These are phyloP conservation scores for Sthenelais limicola DNA, from an alignment of 2,888 invertebrate genomes.

Conservation along the genomic window DNA sequence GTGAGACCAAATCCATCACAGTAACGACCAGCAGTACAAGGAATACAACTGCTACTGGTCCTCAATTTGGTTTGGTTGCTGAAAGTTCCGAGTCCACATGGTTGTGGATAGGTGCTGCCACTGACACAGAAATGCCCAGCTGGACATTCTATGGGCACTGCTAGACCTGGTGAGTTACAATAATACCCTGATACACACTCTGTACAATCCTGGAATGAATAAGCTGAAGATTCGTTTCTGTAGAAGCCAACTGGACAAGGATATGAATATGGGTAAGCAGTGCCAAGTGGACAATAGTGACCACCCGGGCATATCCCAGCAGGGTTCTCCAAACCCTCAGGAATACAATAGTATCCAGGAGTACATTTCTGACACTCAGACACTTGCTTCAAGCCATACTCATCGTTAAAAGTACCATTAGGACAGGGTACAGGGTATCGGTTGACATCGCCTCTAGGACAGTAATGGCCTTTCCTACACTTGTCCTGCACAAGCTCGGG, in stretches of 20 bases:
- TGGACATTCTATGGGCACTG: slow-evolving; percentile 65
- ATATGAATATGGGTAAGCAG: slow-evolving; percentile 57
- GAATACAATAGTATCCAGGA: slow-evolving; percentile 65
- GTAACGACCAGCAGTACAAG: slow-evolving; percentile 70
- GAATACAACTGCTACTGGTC: slow-evolving; percentile 67
- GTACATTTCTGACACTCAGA: slow-evolving; percentile 68
- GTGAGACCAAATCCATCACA: slow-evolving; percentile 69
- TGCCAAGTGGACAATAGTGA: slow-evolving; percentile 68
- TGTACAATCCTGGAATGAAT: slow-evolving; percentile 68
- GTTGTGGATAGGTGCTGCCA: slow-evolving; percentile 63
- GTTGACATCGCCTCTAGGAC: slow-evolving; percentile 67
- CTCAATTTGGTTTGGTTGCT: slow-evolving; percentile 62
- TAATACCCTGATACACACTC: slow-evolving; percentile 69
- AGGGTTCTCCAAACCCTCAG: slow-evolving; percentile 59
- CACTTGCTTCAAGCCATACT: slow-evolving; percentile 58
- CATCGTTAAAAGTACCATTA: slow-evolving; percentile 64
- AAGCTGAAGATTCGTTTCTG: slow-evolving; percentile 66
- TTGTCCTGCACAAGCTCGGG: slow-evolving; percentile 61
- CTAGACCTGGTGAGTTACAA: slow-evolving; percentile 66
- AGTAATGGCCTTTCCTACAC: slow-evolving; percentile 67
- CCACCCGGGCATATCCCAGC: slow-evolving; percentile 68
- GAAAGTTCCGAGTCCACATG: slow-evolving; percentile 70
- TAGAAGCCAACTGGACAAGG: slow-evolving; percentile 70
- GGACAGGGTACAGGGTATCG: slow-evolving; percentile 68
- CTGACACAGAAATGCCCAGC: slow-evolving; percentile 68